phyloP scores from a whole-genome alignment of 1,140 invertebrate genomes.

The Pachyrhynchus sulphureomaculatus region DNA sequence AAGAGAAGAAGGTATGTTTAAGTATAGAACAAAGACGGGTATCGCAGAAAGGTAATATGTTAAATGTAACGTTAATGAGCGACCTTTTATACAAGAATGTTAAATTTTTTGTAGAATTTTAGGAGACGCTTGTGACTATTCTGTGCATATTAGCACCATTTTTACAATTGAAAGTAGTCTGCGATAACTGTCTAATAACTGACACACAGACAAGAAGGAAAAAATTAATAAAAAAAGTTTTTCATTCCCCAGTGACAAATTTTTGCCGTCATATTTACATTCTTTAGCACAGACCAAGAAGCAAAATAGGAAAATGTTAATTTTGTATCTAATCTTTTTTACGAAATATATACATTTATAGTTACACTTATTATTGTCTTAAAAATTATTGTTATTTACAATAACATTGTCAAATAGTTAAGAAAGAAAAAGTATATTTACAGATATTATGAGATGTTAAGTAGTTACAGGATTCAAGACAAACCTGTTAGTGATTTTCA shows the following conservation, averaged over 20 bases:
- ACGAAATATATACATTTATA: constrained; percentile 9
- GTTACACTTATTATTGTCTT: constrained; percentile 14
- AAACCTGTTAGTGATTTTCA: too few species aligned
- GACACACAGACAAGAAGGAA: constrained; percentile 41
- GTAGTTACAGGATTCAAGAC: background rate
- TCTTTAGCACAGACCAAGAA: background rate
- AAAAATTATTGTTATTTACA: constrained; percentile 14
- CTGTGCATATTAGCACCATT: too few species aligned
- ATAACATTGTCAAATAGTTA: background rate
- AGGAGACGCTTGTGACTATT: too few species aligned
- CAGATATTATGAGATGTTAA: too few species aligned
- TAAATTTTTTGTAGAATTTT: too few species aligned
- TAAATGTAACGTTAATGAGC: too few species aligned
- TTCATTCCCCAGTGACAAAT: background rate
- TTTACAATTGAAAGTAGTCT: too few species aligned
- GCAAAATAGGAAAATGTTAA: constrained; percentile 1
- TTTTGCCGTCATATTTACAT: background rate
- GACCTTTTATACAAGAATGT: too few species aligned
- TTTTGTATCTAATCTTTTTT: constrained; percentile 7
- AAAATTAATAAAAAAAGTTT: background rate
- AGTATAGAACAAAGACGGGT: too few species aligned
- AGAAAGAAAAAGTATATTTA: background rate
- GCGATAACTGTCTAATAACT: constrained; percentile 28
- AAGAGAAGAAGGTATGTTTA: constrained; percentile 2
- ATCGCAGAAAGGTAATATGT: too few species aligned